A percentile compares a stretch with the other conserved stretches of the same genome.
These are phyloP conservation scores for Drosophila nasuta DNA, from an alignment of 1,140 invertebrate species.

Conservation along the genomic window DNA sequence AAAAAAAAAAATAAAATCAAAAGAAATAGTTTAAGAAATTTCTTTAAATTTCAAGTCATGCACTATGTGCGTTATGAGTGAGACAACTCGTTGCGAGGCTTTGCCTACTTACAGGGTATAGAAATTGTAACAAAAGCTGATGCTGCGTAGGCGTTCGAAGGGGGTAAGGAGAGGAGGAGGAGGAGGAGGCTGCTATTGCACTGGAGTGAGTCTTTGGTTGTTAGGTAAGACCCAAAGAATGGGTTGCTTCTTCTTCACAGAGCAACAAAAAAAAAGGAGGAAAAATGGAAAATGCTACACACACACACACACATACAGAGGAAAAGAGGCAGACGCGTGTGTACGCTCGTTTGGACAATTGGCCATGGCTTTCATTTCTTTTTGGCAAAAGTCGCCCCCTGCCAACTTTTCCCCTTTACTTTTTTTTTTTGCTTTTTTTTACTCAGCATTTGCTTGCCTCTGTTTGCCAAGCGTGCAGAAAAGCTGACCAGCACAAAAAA, in stretches of 20 bases:
- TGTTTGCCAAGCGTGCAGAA: slow-evolving; percentile 78
- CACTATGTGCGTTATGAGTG: too few relatives aligned
- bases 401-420: neutral
- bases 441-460: slow-evolving; percentile 15
- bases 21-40: neutral
- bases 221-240: slow-evolving; percentile 46
- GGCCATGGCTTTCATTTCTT: slow-evolving; percentile 58
- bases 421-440: slow-evolving; percentile 16
- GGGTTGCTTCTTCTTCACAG: slow-evolving; percentile 35
- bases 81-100: too few relatives aligned
- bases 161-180: neutral
- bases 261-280: slow-evolving; percentile 13
- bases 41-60: too few relatives aligned
- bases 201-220: slow-evolving; percentile 7
- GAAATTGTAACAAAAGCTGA: slow-evolving; percentile 59
- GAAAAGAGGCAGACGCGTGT: slow-evolving; percentile 22
- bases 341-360: slow-evolving; percentile 72
- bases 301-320: slow-evolving; percentile 32
- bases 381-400: slow-evolving; percentile 23
- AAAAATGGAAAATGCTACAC: slow-evolving; percentile 41
- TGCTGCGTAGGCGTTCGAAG: slow-evolving; percentile 49
- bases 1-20: too few relatives aligned
- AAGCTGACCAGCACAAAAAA: slow-evolving; percentile 80
- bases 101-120: slow-evolving; percentile 24
- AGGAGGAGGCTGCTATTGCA: neutral